Evolutionary conservation across 2,888 invertebrate genomes (phyloP).

Genomic region (Physocephala rufipes): DNA sequence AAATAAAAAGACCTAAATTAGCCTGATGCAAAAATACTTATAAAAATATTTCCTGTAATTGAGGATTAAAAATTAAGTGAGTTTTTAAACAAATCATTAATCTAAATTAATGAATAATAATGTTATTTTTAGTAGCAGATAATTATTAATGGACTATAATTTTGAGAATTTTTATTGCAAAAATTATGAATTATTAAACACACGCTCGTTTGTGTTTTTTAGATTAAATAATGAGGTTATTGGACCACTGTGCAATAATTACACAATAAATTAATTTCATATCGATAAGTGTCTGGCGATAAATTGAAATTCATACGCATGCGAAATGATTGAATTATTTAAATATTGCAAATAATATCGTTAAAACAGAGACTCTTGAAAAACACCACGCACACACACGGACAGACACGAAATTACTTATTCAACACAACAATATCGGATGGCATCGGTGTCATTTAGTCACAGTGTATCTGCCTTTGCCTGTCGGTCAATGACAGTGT

Average conservation of each 20-base stretch:
- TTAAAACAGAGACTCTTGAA: slow-evolving; percentile 21
- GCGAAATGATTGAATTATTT: slow-evolving; percentile 35
- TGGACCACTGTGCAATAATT: slow-evolving; percentile 28
- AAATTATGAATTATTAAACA: too few species aligned
- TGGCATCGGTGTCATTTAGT: neutral
- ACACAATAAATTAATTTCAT: slow-evolving; percentile 34
- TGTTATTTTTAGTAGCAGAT: too few species aligned
- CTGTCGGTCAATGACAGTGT: neutral
- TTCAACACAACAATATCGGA: too few species aligned
- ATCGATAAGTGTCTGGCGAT: slow-evolving; percentile 28
- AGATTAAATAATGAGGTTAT: neutral
- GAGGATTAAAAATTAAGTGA: too few species aligned
- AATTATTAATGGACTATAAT: too few species aligned
- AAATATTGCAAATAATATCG: slow-evolving; percentile 34
- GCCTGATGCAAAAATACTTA: too few species aligned
- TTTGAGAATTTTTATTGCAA: too few species aligned
- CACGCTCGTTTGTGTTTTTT: neutral
- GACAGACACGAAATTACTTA: slow-evolving; percentile 9
- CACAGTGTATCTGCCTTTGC: neutral
- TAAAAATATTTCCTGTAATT: too few species aligned
- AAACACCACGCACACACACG: slow-evolving; percentile 10
- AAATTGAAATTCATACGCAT: slow-evolving; percentile 30
- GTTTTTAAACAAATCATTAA: too few species aligned
- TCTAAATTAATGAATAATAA: too few species aligned
- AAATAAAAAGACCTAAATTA: too few species aligned